Evolutionary conservation across 2,888 invertebrate species (phyloP), one percentile per base, ranked within the genome.

Genomic region (Acholoe squamosa): DNA sequence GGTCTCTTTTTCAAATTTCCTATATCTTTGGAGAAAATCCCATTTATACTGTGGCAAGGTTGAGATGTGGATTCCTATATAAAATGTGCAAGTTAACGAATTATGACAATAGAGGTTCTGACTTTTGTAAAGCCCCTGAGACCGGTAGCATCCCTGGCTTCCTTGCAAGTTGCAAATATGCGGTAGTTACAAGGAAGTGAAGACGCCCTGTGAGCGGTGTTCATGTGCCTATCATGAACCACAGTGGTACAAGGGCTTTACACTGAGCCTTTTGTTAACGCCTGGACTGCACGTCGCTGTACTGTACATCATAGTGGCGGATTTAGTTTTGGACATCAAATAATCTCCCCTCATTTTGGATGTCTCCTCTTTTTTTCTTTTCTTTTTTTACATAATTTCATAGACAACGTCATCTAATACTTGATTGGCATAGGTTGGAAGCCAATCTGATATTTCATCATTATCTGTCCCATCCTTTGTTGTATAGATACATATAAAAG

Each of bases 221-320:
- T n/a, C n/a, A n/a, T n/a, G n/a, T n/a, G n/a, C n/a, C n/a, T n/a
- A n/a, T n/a, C n/a, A n/a, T n/a, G n/a, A 19, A 61, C n/a, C 61
- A 61, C 22, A 71, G 5, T 28, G 71, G 71, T 71, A 28, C 14
- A 71, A 71, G 71, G 71, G 71, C 7, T 71, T 71, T 71, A 71
- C 71, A 71, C 25, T 5, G 71, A 71, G 28, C 61, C 61, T 61
- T 3, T n/a, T 61, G 19, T 61, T 61, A n/a, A 61, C n/a, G 61
- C 22, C 5, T 14, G 12, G 54, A 19, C 19, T 54, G 54, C 54
- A 54, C 12, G 54, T 54, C 19, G 54, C 12, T 54, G 10, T 19
- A 54, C 12, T 14, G 19, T 19, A 54, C 12, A 19, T 10, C 54
- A 54, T 54, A 19, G 54, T 54, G 19, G 54, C 19, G 19, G 10